Percentiles rank a stretch among this genome's conserved stretches.
These are phyloP conservation scores for Tetranychus truncatus DNA, from an alignment of 2,888 invertebrate genomes.

Conservation along the genomic window DNA sequence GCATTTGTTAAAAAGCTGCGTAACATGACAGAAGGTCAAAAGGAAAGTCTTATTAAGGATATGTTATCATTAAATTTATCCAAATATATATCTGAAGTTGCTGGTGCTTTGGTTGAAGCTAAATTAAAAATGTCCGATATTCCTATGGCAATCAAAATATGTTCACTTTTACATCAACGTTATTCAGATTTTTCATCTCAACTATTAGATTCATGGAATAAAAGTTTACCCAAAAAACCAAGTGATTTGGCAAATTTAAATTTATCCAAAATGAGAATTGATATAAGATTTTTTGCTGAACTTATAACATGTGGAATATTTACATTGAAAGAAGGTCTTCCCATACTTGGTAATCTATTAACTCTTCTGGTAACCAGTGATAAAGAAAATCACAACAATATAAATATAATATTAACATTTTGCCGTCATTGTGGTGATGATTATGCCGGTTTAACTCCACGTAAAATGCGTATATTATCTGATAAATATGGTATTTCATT, in stretches of 20 bases:
- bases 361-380: conserved; percentile 74
- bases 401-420: conserved; percentile 75
- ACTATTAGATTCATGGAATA: conserved; percentile 84
- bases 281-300: conserved; percentile 79
- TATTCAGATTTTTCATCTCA: conserved; percentile 73
- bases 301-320: conserved; percentile 71
- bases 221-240: conserved; percentile 45
- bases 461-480: conserved; percentile 49
- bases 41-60: conserved; percentile 64
- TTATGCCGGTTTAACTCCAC: conserved; percentile 71
- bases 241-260: conserved; percentile 38
- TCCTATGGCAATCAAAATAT: conserved; percentile 61
- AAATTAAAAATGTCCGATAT: conserved; percentile 70
- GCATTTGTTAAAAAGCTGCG: conserved; percentile 90
- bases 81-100: conserved; percentile 86
- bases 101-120: conserved; percentile 76
- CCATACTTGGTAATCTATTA: conserved; percentile 60
- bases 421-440: conserved; percentile 93
- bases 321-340: conserved; percentile 61
- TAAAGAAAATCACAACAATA: conserved; percentile 81
- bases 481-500: conserved; percentile 44
- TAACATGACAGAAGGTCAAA: conserved; percentile 64
- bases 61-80: conserved; percentile 69
- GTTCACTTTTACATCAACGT: conserved; percentile 66
- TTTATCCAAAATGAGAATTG: conserved; percentile 82